A percentile compares a stretch with the other conserved stretches of the same genome.
These are phyloP conservation scores for Agriopis leucophaearia DNA, from an alignment of 2,888 invertebrate genomes.

Conservation along the genomic window DNA sequence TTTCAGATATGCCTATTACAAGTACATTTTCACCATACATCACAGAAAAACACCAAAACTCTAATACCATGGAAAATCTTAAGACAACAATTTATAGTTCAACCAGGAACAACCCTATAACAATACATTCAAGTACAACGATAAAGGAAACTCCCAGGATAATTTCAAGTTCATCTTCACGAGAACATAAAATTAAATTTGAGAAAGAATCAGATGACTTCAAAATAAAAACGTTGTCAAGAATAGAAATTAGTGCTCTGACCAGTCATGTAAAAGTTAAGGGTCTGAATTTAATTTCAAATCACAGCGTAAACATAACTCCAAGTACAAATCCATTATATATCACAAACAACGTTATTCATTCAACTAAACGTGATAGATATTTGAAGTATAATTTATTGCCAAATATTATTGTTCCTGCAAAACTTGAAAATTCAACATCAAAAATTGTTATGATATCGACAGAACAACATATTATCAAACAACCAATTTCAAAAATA, in stretches of 20 bases:
- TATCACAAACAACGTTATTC: neutral
- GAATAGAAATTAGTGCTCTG: neutral
- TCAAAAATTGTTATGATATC: neutral
- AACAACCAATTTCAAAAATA: neutral
- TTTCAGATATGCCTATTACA: neutral
- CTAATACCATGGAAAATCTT: neutral
- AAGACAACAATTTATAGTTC: neutral
- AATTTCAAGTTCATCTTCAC: neutral
- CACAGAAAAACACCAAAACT: neutral
- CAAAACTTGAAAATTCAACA: neutral
- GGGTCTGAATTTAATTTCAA: neutral
- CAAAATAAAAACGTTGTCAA: neutral
- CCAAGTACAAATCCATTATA: neutral
- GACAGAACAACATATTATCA: neutral
- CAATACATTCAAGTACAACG: neutral
- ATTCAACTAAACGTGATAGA: neutral
- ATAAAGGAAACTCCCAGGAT: neutral
- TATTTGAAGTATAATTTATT: neutral
- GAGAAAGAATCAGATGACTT: neutral
- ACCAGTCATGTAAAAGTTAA: neutral
- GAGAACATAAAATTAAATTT: neutral
- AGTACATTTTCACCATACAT: neutral
- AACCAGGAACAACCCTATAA: neutral
- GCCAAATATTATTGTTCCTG: neutral
- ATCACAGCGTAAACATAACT: neutral